These are phyloP conservation scores for Podargus strigoides DNA, from an alignment of 2,797 vertebrate species.

Conservation along the genomic window DNA sequence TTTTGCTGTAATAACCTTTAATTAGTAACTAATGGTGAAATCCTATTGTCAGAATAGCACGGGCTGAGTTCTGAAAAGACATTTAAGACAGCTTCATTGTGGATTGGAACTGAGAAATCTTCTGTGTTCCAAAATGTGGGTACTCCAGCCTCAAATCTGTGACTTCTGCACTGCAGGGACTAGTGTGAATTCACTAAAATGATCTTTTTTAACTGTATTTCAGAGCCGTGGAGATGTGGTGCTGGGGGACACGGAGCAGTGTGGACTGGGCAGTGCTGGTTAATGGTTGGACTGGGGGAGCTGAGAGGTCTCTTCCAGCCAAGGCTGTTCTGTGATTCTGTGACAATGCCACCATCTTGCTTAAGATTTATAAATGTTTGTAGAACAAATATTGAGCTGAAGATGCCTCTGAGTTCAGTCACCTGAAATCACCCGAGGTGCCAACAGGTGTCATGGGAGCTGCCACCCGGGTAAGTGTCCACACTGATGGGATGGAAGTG, in stretches of 20 bases:
- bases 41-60: not conserved
- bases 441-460: rapidly evolving
- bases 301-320: no score
- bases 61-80: not conserved
- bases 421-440: not conserved
- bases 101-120: not conserved
- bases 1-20: not conserved
- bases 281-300: no score
- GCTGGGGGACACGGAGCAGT: no score
- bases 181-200: not conserved
- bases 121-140: not conserved
- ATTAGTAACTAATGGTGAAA: not conserved
- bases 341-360: not conserved
- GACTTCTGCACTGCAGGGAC: not conserved
- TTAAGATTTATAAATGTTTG: not conserved
- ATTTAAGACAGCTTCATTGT: not conserved
- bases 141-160: no score
- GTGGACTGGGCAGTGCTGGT: no score
- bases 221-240: no score
- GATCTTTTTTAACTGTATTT: no score
- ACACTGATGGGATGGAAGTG: not conserved
- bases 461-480: not conserved
- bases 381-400: not conserved
- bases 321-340: no score
- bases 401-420: not conserved